Conservation (phyloP, 1,140 invertebrate species). For the Rhynchophorus ferrugineus region DNA sequence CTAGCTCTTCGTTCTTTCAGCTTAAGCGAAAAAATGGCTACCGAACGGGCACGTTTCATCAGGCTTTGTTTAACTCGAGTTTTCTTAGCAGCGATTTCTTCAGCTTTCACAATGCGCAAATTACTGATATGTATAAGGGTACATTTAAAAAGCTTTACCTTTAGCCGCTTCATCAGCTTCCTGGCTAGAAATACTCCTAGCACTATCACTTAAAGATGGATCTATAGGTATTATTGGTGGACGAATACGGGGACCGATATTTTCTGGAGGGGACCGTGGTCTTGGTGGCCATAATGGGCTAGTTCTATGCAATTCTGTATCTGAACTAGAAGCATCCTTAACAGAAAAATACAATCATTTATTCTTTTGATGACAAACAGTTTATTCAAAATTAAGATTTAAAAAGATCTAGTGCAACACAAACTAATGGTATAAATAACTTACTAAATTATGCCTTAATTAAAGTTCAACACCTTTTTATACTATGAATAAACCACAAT, state of each 20-base stretch:
- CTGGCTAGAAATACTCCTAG: constrained; percentile 48
- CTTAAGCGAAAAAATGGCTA: constrained; percentile 74
- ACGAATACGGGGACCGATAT: constrained; percentile 22
- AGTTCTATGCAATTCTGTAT: constrained; percentile 50
- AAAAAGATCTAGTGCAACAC: no score
- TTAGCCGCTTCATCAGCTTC: constrained; percentile 42
- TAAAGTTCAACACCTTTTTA: no score
- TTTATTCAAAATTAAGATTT: no score
- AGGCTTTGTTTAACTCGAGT: constrained; percentile 63
- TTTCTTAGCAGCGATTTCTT: constrained; percentile 57
- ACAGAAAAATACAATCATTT: constrained; percentile 1
- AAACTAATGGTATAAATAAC: no score
- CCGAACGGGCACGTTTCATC: constrained; percentile 71
- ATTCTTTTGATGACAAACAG: no score
- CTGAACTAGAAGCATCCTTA: constrained; percentile 48
- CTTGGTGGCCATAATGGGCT: constrained; percentile 38
- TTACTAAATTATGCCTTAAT: no score
- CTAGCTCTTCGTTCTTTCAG: constrained; percentile 65
- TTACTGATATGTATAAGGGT: constrained; percentile 5
- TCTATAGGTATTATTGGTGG: constrained; percentile 29
- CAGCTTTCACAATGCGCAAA: constrained; percentile 40
- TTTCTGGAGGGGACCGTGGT: constrained; percentile 31
- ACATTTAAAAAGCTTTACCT: constrained; percentile 28
- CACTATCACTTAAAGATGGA: constrained; percentile 45
- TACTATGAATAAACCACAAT: no score